Conservation (phyloP, 2,797 vertebrate species). For the Sebastes nivosus region DNA sequence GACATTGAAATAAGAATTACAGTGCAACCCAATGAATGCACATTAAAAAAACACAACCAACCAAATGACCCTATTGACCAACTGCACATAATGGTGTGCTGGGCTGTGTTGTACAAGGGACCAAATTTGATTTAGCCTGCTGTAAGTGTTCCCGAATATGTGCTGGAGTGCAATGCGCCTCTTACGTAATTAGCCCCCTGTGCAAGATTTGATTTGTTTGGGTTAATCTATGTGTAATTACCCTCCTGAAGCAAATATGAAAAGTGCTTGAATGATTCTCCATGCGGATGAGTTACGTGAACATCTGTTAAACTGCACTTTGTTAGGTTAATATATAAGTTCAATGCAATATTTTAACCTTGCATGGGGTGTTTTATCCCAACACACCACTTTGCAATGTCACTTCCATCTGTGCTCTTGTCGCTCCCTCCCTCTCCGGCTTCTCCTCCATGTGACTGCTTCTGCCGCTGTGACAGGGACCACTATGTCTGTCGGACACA, state of each 20-base stretch:
- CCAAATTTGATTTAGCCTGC: constrained; percentile 13
- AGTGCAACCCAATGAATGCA: not conserved
- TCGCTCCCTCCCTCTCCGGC: not conserved
- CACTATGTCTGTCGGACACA: constrained; percentile 38
- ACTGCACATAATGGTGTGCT: not conserved
- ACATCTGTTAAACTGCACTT: constrained; percentile 16
- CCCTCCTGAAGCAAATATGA: constrained; percentile 31
- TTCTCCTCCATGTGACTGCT: constrained; percentile 46
- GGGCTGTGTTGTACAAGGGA: not conserved
- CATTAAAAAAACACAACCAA: constrained; percentile 9
- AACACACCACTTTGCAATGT: constrained; percentile 56
- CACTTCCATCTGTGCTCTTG: constrained; percentile 58
- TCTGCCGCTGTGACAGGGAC: constrained; percentile 47
- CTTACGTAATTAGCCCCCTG: constrained; percentile 47
- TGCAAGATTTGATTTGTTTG: constrained; percentile 64
- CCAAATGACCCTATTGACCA: not conserved
- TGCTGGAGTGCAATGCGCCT: constrained; percentile 27
- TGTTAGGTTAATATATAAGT: not conserved
- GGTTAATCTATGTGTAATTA: constrained; percentile 54
- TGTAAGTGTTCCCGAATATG: constrained; percentile 4
- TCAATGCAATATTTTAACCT: constrained; percentile 14
- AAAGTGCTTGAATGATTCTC: not conserved
- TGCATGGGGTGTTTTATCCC: constrained; percentile 26
- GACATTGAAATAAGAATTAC: not conserved
- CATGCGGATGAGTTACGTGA: not conserved